A percentile compares a stretch with the other conserved stretches of the same genome.
phyloP scores from a whole-genome alignment of 2,797 vertebrate species.

The Limnodromus scolopaceus region DNA sequence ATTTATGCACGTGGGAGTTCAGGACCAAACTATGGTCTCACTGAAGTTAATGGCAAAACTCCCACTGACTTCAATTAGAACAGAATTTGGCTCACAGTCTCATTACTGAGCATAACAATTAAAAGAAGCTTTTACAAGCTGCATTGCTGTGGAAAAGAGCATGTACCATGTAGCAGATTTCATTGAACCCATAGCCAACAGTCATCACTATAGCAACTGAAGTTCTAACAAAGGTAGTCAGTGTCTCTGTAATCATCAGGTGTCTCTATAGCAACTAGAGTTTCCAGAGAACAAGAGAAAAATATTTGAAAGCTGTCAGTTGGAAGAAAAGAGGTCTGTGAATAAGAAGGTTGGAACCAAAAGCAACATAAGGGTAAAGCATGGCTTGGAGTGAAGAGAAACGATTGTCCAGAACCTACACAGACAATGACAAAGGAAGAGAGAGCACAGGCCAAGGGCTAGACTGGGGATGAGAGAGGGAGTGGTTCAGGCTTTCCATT shows the following conservation, averaged over 20 bases:
- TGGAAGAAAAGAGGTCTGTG: conserved; percentile 65
- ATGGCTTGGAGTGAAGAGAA: conserved; percentile 45
- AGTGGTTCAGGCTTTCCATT: background rate
- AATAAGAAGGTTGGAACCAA: conserved; percentile 39
- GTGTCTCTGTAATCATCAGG: conserved; percentile 74
- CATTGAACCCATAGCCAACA: conserved; percentile 71
- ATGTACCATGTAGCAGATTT: conserved; percentile 61
- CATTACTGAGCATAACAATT: conserved; percentile 31
- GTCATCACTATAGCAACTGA: conserved; percentile 80
- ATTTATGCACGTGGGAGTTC: background rate
- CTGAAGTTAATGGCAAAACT: conserved; percentile 47
- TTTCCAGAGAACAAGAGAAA: conserved; percentile 73
- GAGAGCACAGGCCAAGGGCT: background rate
- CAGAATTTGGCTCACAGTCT: conserved; percentile 38
- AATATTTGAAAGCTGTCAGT: conserved; percentile 68
- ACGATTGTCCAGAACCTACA: conserved; percentile 1
- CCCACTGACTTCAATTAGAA: conserved; percentile 55
- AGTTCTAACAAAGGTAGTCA: conserved; percentile 75
- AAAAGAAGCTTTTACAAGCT: conserved; percentile 60
- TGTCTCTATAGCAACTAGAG: conserved; percentile 82
- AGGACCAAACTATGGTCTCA: background rate
- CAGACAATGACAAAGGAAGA: conserved; percentile 11
- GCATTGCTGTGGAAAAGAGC: conserved; percentile 63
- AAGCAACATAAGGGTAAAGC: conserved; percentile 45
- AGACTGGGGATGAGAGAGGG: background rate